These are phyloP conservation scores for Coenobita brevimanus DNA, from an alignment of 1,140 invertebrate species.

Conservation along the genomic window DNA sequence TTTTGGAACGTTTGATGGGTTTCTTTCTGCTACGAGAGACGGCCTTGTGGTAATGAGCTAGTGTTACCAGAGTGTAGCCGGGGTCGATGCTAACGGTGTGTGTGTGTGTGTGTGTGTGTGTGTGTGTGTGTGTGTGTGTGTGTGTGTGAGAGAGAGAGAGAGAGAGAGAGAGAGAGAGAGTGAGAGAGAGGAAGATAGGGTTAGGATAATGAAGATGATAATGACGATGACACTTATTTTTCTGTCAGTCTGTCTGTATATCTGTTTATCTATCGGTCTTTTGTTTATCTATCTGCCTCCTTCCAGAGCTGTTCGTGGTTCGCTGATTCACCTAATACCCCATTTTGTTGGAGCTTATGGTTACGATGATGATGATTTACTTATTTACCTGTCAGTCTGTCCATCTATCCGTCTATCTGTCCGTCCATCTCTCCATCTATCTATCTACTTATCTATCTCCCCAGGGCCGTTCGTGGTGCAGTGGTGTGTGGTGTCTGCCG, in stretches of 20 bases:
- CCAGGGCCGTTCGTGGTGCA: constrained; percentile 90
- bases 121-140: neutral
- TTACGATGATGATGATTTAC: no score
- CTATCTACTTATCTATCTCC: constrained; percentile 72
- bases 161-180: neutral
- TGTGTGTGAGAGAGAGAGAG: neutral
- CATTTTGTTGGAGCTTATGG: no score
- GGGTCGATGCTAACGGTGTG: neutral
- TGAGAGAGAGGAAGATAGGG: no score
- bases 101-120: neutral
- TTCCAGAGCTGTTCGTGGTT: neutral
- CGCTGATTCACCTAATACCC: neutral
- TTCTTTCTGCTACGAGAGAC: no score
- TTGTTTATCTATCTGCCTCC: neutral
- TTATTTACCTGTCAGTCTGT: no score
- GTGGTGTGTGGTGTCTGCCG: constrained; percentile 86
- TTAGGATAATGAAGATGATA: no score
- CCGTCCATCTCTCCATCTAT: no score
- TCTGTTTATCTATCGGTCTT: no score
- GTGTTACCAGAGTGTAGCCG: neutral
- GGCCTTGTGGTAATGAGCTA: no score
- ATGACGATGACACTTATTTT: neutral
- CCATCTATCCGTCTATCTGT: no score
- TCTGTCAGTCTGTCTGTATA: no score
- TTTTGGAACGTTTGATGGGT: no score